phyloP scores from a whole-genome alignment of 2,113 vertebrate genomes.

The Tonatia bakeri region DNA sequence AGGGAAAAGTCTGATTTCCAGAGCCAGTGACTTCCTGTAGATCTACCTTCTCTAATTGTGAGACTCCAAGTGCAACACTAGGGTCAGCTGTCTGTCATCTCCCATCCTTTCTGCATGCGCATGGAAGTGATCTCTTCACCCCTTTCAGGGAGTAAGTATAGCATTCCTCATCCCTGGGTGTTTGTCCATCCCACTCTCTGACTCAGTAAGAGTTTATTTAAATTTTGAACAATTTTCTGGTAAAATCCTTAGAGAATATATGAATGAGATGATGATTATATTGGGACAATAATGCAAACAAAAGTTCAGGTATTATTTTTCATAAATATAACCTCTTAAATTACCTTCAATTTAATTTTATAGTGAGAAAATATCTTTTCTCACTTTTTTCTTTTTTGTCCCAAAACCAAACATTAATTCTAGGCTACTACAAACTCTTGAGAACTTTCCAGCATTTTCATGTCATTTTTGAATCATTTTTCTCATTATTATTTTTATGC shows the following conservation, averaged over 20 bases:
- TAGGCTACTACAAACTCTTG: neutral
- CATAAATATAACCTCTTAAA: neutral
- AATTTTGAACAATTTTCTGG: neutral
- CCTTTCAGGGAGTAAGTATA: accelerated
- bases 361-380: neutral
- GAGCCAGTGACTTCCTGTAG: neutral
- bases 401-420: neutral
- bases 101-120: neutral
- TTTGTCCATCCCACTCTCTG: neutral
- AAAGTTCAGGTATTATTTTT: neutral
- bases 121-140: neutral
- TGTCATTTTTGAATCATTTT: neutral
- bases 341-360: neutral
- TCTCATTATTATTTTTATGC: neutral
- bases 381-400: neutral
- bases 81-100: neutral
- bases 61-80: neutral
- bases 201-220: neutral
- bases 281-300: neutral
- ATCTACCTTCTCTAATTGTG: neutral
- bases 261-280: neutral
- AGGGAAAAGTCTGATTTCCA: neutral
- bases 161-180: neutral
- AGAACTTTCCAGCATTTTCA: neutral
- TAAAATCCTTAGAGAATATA: conserved; percentile 3